These are phyloP conservation scores for Phrynocephalus versicolor DNA, from an alignment of 2,113 vertebrate genomes.

Conservation along the genomic window DNA sequence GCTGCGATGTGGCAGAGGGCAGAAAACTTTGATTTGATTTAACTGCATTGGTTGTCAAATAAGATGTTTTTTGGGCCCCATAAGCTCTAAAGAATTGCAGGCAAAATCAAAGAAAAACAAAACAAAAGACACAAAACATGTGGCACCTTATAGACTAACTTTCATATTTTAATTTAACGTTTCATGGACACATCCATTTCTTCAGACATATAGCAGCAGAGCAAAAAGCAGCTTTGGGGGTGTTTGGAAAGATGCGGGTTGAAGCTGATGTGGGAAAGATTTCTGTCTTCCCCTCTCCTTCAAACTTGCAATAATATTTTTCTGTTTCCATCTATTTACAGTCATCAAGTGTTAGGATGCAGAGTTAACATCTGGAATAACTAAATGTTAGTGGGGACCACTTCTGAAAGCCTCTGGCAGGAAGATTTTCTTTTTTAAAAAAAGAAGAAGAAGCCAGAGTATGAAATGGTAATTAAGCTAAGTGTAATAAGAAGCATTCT, in stretches of 20 bases:
- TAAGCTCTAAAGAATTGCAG: too few relatives aligned
- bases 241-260: background rate
- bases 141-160: too few relatives aligned
- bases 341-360: background rate
- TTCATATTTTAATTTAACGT: too few relatives aligned
- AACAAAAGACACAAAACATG: too few relatives aligned
- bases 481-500: background rate
- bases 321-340: background rate
- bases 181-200: too few relatives aligned
- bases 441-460: background rate
- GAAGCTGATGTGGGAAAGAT: background rate
- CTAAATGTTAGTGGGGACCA: background rate
- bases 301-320: background rate
- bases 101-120: too few relatives aligned
- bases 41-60: background rate
- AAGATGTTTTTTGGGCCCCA: background rate
- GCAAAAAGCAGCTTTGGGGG: background rate
- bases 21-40: background rate
- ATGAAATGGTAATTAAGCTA: constrained; percentile 19
- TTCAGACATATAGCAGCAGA: too few relatives aligned
- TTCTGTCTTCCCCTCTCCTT: background rate
- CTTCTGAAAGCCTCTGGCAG: background rate
- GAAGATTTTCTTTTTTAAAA: background rate
- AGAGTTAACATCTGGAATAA: background rate
- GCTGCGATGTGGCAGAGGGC: background rate